Evolutionary conservation across 2,797 vertebrate species (phyloP), one percentile per base, ranked within the genome.

Genomic region (Parauchenoglanis ngamensis): DNA sequence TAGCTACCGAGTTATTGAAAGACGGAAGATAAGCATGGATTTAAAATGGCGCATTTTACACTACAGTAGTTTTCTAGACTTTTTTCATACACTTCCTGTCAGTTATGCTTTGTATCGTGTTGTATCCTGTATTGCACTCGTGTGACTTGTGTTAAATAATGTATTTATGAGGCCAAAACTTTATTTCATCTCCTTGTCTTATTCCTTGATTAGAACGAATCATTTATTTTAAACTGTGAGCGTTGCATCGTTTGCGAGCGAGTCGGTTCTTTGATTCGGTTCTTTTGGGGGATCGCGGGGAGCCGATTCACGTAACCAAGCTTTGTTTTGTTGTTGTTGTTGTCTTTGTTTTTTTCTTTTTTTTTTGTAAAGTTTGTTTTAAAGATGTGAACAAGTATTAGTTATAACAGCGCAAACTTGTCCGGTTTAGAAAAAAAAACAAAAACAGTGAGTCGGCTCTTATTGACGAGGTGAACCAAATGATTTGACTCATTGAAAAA

Each of bases 41-140:
- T 84, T 87, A 40, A 90, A 92, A 83, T 86, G 87, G 83, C 54
- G 88, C 89, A 68, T 90, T 93, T 93, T 93, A 93, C 93, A 93
- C 46, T 86, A 89, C 89, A n/a, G 54, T 94, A 92, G 44, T 94
- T 94, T 95, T 94, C 89, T 91, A 90, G 92, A 93, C 88, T 94
- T 95, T 93, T 95, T 89, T 94, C 0, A 94, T 94, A 89, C 91
- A 76, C 88, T 79, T 31, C 83, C 85, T 92, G 93, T 94, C 92
- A 88, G 92, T 91, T 88, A 87, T n/a, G 35, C 35, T 11, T 61
- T 59, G 52, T 78, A 21, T 91, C 90, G 93, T 89, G 94, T 61
- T 25, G 44, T 68, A 54, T 78, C 19, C 15, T 79, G 63, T 79
- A 40, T 81, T 65, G 72, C 52, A 40, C 52, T 78, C 81, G 0